A percentile compares a stretch with the other conserved stretches of the same genome.
Conservation (phyloP, 2,797 vertebrate species). For the Antrozous pallidus region DNA sequence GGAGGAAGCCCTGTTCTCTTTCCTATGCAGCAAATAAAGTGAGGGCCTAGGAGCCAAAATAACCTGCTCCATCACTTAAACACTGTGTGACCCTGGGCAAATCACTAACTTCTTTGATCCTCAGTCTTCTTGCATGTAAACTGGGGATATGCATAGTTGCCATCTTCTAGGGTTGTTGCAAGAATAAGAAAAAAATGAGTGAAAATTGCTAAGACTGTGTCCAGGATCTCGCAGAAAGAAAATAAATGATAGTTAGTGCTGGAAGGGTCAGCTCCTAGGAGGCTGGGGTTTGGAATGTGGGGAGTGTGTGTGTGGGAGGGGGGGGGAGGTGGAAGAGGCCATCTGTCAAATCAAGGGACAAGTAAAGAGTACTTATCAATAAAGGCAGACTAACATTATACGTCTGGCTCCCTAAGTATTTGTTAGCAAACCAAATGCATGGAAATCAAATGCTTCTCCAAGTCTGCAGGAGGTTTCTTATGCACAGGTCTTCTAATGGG, state of each 20-base stretch:
- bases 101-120: background rate
- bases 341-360: background rate
- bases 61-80: background rate
- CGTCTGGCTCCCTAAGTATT: background rate
- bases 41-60: background rate
- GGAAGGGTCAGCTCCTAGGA: background rate
- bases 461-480: background rate
- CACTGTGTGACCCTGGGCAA: background rate
- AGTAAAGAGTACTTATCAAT: background rate
- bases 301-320: background rate
- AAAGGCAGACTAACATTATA: background rate
- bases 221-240: background rate
- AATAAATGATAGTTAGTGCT: background rate
- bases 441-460: background rate
- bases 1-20: background rate
- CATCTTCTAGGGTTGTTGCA: background rate
- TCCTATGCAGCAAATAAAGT: background rate
- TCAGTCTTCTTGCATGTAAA: background rate
- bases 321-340: background rate
- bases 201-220: background rate
- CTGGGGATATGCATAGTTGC: background rate
- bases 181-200: background rate
- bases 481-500: background rate
- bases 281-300: background rate
- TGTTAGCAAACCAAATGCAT: background rate